These are phyloP conservation scores for Peucedramus taeniatus DNA, from an alignment of 2,113 vertebrate genomes.

Conservation along the genomic window DNA sequence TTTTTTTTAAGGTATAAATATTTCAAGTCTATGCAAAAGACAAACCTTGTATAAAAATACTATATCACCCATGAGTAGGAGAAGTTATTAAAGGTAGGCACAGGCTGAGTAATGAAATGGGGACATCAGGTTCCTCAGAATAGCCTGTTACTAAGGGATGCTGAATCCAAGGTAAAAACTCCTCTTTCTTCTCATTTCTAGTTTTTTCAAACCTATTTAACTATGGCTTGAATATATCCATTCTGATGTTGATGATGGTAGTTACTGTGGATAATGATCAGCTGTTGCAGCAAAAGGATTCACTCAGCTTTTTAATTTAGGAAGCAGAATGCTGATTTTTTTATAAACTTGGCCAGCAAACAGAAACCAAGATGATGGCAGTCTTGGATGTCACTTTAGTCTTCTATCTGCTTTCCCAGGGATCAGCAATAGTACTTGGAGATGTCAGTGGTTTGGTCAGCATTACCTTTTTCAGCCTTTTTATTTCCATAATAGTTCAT, in stretches of 20 bases:
- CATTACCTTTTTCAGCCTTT: neutral
- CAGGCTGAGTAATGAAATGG: conserved; percentile 5
- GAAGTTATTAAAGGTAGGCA: conserved; percentile 30
- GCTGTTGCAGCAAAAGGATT: neutral
- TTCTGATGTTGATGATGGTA: neutral
- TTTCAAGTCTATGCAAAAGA: conserved; percentile 26
- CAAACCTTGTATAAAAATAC: conserved; percentile 28
- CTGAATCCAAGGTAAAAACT: conserved; percentile 14
- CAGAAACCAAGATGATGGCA: neutral
- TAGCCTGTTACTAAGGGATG: conserved; percentile 29
- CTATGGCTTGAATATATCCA: conserved; percentile 2
- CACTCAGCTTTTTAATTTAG: neutral
- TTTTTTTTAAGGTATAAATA: neutral
- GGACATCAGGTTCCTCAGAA: conserved; percentile 17
- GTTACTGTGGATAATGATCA: conserved; percentile 10
- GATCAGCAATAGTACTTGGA: neutral
- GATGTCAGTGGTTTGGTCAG: neutral
- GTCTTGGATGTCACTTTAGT: neutral
- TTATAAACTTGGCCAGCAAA: neutral
- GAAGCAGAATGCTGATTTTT: neutral
- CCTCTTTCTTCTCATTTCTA: conserved; percentile 6
- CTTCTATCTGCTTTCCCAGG: neutral
- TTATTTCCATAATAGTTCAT: neutral
- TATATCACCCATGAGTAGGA: neutral
- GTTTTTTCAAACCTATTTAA: conserved; percentile 20